A percentile compares a stretch with the other conserved stretches of the same genome.
These are phyloP conservation scores for Corbicula japonica DNA, from an alignment of 2,888 invertebrate species.

Conservation along the genomic window DNA sequence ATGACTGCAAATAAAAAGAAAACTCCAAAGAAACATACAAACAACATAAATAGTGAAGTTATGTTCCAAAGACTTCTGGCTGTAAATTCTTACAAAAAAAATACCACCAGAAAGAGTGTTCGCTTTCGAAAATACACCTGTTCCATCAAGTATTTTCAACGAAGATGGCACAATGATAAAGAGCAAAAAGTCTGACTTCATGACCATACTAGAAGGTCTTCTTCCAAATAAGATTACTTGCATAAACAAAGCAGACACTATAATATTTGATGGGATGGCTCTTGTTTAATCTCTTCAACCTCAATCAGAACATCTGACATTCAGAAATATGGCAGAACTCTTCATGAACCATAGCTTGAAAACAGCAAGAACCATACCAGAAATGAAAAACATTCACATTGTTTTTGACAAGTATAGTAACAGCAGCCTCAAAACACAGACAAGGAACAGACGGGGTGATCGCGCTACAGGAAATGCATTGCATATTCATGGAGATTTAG, in stretches of 20 bases:
- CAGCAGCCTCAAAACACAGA: too few relatives aligned
- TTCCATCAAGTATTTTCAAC: not conserved
- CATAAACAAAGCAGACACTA: not conserved
- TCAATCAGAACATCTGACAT: too few relatives aligned
- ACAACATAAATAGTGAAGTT: constrained; percentile 2
- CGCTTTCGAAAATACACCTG: not conserved
- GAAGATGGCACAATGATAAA: not conserved
- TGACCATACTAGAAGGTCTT: not conserved
- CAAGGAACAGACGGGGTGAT: not conserved
- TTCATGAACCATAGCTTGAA: too few relatives aligned
- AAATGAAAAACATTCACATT: too few relatives aligned
- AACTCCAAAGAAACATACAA: not conserved
- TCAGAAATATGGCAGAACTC: too few relatives aligned
- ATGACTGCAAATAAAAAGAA: not conserved
- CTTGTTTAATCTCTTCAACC: not conserved
- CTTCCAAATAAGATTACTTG: not conserved
- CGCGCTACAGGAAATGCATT: not conserved
- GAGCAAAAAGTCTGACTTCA: not conserved
- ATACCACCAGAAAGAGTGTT: not conserved
- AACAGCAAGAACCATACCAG: too few relatives aligned
- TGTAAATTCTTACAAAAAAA: not conserved
- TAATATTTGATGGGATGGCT: not conserved
- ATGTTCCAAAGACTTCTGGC: constrained; percentile 2
- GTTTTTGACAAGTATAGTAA: too few relatives aligned
- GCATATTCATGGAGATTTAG: constrained; percentile 1